Base-by-base conservation (phyloP, 2,113 vertebrate species). In the Thryonomys swinderianus region DNA sequence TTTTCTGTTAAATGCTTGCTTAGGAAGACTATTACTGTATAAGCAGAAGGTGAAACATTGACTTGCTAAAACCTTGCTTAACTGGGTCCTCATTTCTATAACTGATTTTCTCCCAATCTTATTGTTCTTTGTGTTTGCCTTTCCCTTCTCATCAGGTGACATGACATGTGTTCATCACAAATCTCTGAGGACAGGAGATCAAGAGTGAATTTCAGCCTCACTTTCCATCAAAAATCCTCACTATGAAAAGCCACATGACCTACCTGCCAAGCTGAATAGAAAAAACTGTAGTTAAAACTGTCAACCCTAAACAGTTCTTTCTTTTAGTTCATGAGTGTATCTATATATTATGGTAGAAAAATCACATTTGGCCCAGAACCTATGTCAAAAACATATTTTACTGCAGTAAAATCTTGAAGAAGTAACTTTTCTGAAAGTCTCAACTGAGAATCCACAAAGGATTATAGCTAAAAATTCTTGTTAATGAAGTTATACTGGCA, bases 1-100 rank as follows among this genome's bases (percentile, higher is more conserved):
- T 71, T 78, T 95, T 25, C 37, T 90, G 16, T 94, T 91, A 88
- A 88, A 74, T 73, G 55, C n/a, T 93, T 94, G 10, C 51, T 51
- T 82, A 93, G 0, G 34, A 62, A 86, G 12, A 91, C 86, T 86
- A 95, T 85, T 21, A 27, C 16, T 61, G 30, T 20, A 32, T 32
- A 93, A 94, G 21, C 7, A 82, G 9, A 91, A 84, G 30, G 87
- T 71, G 13, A 97, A 95, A 62, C 30, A 62, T 21, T 16, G 2
- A 20, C 64, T 90, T 88, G 17, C 13, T 85, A 59, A 91, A 91
- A 88, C 10, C 30, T 88, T 93, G 45, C 20, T n/a, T 32, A 0
- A 7, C 30, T 89, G 18, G 13, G 8, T 14, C 18, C 0, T 85
- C 17, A 45, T 95, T 95, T 86, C 23, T 55, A 57, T 59, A 92